These are phyloP conservation scores for Meiosimyza decipiens DNA, from an alignment of 2,888 invertebrate genomes.

Conservation along the genomic window DNA sequence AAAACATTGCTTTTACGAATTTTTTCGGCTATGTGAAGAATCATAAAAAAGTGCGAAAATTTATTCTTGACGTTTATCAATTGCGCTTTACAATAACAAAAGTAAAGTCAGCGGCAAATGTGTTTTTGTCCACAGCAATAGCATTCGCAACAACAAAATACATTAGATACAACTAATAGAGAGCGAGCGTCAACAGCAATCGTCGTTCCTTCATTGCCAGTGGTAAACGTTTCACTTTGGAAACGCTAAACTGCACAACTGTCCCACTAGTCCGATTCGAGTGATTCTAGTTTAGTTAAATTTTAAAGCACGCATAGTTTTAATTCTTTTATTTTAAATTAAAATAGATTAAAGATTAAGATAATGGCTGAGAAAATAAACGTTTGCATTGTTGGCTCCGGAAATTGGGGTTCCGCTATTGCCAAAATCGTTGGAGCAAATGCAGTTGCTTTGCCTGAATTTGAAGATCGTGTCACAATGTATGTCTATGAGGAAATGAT, in stretches of 20 bases:
- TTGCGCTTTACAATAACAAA: slow-evolving; percentile 9
- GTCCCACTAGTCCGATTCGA: slow-evolving; percentile 17
- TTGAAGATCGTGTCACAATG: slow-evolving; percentile 92
- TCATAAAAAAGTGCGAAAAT: background rate
- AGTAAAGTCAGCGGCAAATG: background rate
- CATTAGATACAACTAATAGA: too few species aligned
- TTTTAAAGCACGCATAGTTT: slow-evolving; percentile 18
- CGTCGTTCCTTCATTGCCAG: slow-evolving; percentile 45
- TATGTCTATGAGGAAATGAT: slow-evolving; percentile 97
- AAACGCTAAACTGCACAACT: background rate
- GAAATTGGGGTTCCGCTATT: slow-evolving; percentile 98
- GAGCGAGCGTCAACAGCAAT: slow-evolving; percentile 27
- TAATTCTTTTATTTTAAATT: background rate
- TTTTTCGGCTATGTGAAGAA: too few species aligned
- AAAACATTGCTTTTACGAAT: too few species aligned
- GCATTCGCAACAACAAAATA: background rate
- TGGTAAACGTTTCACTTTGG: slow-evolving; percentile 45
- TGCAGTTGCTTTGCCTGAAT: slow-evolving; percentile 80
- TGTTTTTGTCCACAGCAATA: slow-evolving; percentile 14
- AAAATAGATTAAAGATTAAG: slow-evolving; percentile 27
- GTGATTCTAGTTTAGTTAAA: slow-evolving; percentile 16
- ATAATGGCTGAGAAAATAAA: slow-evolving; percentile 79
- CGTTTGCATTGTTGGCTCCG: slow-evolving; percentile 90
- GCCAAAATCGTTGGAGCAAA: slow-evolving; percentile 97
- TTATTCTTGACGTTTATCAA: background rate